Evolutionary conservation across 2,888 invertebrate genomes (phyloP).

Genomic region (Dascillus cervinus): DNA sequence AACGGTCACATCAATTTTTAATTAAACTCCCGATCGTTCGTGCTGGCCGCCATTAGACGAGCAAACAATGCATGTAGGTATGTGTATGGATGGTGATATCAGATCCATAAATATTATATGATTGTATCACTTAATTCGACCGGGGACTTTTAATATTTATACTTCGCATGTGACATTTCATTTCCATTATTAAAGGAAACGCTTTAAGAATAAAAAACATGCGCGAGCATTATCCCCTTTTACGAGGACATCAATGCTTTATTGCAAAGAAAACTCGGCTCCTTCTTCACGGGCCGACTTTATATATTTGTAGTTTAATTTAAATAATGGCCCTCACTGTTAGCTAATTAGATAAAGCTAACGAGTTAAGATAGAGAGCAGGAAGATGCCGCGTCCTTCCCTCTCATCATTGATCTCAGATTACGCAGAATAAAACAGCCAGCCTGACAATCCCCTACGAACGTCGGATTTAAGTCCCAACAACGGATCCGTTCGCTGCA

Average conservation of each 20-base stretch:
- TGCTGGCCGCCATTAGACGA: slow-evolving; percentile 13
- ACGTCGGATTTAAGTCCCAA: slow-evolving; percentile 32
- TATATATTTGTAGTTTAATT: no score
- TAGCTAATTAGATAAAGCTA: slow-evolving; percentile 18
- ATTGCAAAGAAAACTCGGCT: no score
- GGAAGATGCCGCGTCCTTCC: no score
- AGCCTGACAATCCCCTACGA: slow-evolving; percentile 34
- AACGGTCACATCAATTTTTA: slow-evolving; percentile 17
- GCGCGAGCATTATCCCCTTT: no score
- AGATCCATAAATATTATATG: slow-evolving; percentile 14
- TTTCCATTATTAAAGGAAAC: no score
- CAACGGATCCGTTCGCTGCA: slow-evolving; percentile 27
- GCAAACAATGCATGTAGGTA: slow-evolving; percentile 8
- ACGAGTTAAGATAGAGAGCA: slow-evolving; percentile 19
- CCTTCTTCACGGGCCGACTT: no score
- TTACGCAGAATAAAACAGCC: slow-evolving; percentile 24
- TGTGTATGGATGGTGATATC: slow-evolving; percentile 10
- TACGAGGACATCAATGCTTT: no score
- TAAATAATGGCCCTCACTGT: slow-evolving; percentile 14
- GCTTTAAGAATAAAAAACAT: no score
- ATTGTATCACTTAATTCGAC: slow-evolving; percentile 13
- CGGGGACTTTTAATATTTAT: slow-evolving; percentile 10
- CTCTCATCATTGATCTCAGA: slow-evolving; percentile 24
- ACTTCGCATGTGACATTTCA: slow-evolving; percentile 9
- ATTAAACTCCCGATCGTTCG: slow-evolving; percentile 18